Evolutionary conservation across 2,888 invertebrate species (phyloP), one percentile per base, ranked within the genome.

Genomic region (Temnothorax rugatulus): DNA sequence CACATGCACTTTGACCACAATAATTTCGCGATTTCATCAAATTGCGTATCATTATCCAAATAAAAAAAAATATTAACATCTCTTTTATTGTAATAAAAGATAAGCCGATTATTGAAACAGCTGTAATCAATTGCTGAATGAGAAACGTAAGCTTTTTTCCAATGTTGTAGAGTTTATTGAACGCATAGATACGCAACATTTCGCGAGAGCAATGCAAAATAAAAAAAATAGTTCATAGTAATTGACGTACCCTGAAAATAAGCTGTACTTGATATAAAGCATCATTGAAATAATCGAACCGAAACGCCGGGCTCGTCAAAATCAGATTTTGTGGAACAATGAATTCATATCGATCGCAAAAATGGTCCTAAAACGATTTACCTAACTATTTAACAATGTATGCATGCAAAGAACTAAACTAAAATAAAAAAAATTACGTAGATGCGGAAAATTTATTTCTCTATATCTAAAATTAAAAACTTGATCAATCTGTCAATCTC

Each of bases 251-350:
- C 29, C n/a, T n/a, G 5, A 61, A 69, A 71, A 38, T 69, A 81
- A 59, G 5, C 50, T 47, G 25, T 9, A 13, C 1, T 47, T 9
- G 71, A 50, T 68, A 71, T 59, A 41, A 47, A 69, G 13, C 25
- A 47, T 21, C 11, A 38, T 44, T 79, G 15, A 59, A 50, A 71
- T 71, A 81, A 81, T 71, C 21, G 13, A 50, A 68, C 44, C 41
- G 13, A 47, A 64, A 21, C 11, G n/a, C 13, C 13, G 9, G 13
- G 25, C n/a, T 66, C 18, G 11, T 13, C 54, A 34, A 44, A 57
- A 50, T 7, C 4, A 13, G 25, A 38, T 18, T 71, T 59, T 44
- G n/a, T 25, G 18, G 0, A 59, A 21, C 34, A 25, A 38, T 18
- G 15, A 69, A 34, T 41, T 38, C 21, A 54, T 4, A 18, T 13